A percentile compares a stretch with the other conserved stretches of the same genome.
These are phyloP conservation scores for Herpetotheres cachinnans DNA, from an alignment of 2,113 vertebrate genomes.

Conservation along the genomic window DNA sequence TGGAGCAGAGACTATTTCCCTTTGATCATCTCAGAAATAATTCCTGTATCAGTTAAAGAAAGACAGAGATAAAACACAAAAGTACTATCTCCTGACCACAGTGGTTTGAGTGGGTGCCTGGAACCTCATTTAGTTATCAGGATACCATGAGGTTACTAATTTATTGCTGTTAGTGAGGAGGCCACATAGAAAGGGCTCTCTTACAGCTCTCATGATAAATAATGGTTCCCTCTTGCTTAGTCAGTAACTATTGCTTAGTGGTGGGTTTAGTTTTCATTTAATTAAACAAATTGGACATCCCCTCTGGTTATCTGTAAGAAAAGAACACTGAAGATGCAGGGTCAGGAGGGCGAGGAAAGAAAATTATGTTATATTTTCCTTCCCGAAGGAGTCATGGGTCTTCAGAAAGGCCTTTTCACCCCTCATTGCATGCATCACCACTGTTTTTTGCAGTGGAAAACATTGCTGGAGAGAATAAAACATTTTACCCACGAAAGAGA, in stretches of 20 bases:
- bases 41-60: background rate
- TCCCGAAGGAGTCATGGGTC: background rate
- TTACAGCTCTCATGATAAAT: background rate
- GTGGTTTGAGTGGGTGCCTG: background rate
- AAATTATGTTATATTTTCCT: background rate
- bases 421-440: background rate
- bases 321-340: background rate
- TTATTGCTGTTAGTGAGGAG: background rate
- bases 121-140: background rate
- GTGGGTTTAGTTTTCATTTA: background rate
- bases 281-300: background rate
- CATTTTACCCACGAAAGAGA: background rate
- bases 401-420: background rate
- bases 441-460: background rate
- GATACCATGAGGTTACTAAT: background rate
- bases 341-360: background rate
- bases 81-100: background rate
- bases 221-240: background rate
- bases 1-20: background rate
- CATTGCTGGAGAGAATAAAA: background rate
- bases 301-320: background rate
- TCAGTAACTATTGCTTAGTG: constrained; percentile 1
- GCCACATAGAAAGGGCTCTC: background rate
- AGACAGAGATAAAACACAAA: background rate
- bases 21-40: background rate